Base-by-base conservation (phyloP, 2,888 invertebrate genomes). In the Idaea straminata region DNA sequence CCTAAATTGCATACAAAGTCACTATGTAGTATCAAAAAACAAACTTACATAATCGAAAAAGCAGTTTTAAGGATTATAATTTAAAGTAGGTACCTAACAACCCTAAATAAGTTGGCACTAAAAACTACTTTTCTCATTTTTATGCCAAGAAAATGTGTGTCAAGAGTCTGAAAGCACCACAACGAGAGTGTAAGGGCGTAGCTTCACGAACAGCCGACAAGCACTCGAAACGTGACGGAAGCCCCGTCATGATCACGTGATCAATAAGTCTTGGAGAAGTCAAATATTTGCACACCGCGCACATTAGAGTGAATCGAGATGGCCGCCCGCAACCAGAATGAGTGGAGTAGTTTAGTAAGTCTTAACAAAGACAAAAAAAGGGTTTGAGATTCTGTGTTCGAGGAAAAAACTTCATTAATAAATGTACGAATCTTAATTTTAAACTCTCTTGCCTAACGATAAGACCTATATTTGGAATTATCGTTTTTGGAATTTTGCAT, bases 201-300 rank as follows among this genome's bases (percentile, higher is more conserved):
- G 83, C 81, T 80, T 79, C 82, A 80, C 80, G 75, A 73, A 71
- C 72, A 72, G 81, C 84, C 85, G 84, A 89, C 91, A 87, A 83
- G 85, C 83, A 74, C 89, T 91, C 81, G 81, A 88, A 82, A 89
- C 90, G 91, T 89, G 91, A 84, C 88, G 87, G 88, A 85, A 87
- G 87, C 83, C 80, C 61, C 79, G 83, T 81, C 85, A 82, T 86
- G 88, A 89, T 88, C 88, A 78, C 80, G 77, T 82, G 91, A 92
- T 92, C 91, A 87, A 92, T 92, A 89, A 83, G 87, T 84, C 87
- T 87, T 83, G 82, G 73, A 80, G 76, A 83, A 79, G 80, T 87
- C 89, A 87, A 92, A 92, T 91, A 91, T 92, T 91, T 91, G 88
- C 90, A 85, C 91, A 86, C 83, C 81, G 70, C 77, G 84, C 82